Percentiles rank a stretch among this genome's conserved stretches.
phyloP scores from a whole-genome alignment of 1,140 invertebrate genomes.

The Arctopsyche grandis region DNA sequence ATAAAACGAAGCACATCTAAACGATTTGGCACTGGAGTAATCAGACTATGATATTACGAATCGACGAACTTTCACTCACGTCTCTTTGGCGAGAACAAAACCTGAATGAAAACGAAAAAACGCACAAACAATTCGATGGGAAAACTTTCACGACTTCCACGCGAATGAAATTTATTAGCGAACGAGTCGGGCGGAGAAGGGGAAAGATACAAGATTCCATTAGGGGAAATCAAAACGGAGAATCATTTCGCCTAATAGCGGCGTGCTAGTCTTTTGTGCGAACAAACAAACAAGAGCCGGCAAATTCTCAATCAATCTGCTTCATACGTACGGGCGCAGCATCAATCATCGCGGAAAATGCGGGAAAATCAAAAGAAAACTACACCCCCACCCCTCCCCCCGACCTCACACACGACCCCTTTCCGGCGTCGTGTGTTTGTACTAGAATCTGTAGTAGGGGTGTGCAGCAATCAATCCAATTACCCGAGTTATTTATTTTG shows the following conservation, averaged over 20 bases:
- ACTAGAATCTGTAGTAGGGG: background rate
- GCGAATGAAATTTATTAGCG: too few relatives aligned
- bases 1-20: too few relatives aligned
- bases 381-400: background rate
- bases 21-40: too few relatives aligned
- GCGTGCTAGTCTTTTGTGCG: background rate
- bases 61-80: too few relatives aligned
- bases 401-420: background rate
- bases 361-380: constrained; percentile 40
- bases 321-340: constrained; percentile 22
- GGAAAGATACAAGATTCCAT: constrained; percentile 30
- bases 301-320: constrained; percentile 43
- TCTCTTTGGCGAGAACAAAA: too few relatives aligned
- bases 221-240: constrained; percentile 43
- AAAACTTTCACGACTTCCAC: too few relatives aligned
- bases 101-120: too few relatives aligned
- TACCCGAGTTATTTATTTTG: constrained; percentile 41
- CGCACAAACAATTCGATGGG: too few relatives aligned
- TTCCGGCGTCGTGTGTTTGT: background rate
- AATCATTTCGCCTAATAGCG: constrained; percentile 50
- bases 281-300: constrained; percentile 10
- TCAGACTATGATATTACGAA: too few relatives aligned
- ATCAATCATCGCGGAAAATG: constrained; percentile 38
- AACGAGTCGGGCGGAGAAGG: too few relatives aligned
- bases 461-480: constrained; percentile 42